These are phyloP conservation scores for Theodoxus fluviatilis DNA, from an alignment of 2,888 invertebrate genomes.

Conservation along the genomic window DNA sequence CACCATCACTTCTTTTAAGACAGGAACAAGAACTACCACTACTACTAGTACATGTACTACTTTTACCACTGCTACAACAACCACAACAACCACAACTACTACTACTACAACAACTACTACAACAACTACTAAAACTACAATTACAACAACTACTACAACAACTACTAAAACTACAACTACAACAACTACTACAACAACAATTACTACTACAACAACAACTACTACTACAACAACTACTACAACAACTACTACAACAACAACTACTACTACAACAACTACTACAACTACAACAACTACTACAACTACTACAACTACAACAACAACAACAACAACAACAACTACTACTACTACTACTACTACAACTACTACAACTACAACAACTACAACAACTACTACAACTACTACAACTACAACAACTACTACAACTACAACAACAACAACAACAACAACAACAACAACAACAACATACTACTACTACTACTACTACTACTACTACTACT, in stretches of 20 bases:
- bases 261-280: slow-evolving; percentile 29
- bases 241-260: slow-evolving; percentile 18
- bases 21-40: too few relatives aligned
- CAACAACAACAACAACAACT: slow-evolving; percentile 22
- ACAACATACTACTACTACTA: slow-evolving; percentile 29
- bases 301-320: slow-evolving; percentile 22
- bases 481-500: slow-evolving; percentile 27
- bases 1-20: too few relatives aligned
- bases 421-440: slow-evolving; percentile 30
- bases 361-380: slow-evolving; percentile 1
- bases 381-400: slow-evolving; percentile 25
- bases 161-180: background rate
- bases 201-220: background rate
- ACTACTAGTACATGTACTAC: slow-evolving; percentile 20
- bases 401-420: slow-evolving; percentile 28
- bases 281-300: slow-evolving; percentile 29
- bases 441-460: slow-evolving; percentile 28
- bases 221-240: slow-evolving; percentile 1
- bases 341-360: slow-evolving; percentile 18
- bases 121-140: slow-evolving; percentile 21
- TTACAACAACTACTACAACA: background rate
- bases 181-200: background rate
- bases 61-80: slow-evolving; percentile 15
- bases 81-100: slow-evolving; percentile 14
- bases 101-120: slow-evolving; percentile 26